Evolutionary conservation across 2,888 invertebrate species (phyloP), one percentile per base, ranked within the genome.

Genomic region (Deroplatys truncata): DNA sequence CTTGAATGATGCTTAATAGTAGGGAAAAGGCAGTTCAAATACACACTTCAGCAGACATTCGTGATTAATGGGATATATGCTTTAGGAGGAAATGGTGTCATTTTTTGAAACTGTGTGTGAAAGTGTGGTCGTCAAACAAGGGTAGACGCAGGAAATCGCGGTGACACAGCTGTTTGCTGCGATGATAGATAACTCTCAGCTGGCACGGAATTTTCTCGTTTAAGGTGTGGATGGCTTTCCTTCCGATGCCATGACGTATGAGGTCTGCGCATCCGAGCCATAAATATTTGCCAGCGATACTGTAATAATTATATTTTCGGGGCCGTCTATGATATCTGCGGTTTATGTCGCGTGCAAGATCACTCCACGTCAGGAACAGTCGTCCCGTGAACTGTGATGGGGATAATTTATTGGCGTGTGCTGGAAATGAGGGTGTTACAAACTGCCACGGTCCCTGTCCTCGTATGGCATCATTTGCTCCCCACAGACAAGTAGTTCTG

Each of bases 241-340:
- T 72, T 72, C 56, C 56, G 56, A 72, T 72, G 56, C 56, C 56
- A 72, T 72, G 56, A 72, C 56, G 25, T 16, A 16, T 49, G n/a
- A 9, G 83, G 87, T 82, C 35, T 2, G 28, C n/a, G 31, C 82
- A 28, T 87, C 83, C 87, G 28, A 35, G 87, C n/a, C 20, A 87
- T 83, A 87, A 87, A 87, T 82, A 82, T 82, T 87, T 83, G 87
- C 72, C 82, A 72, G 72, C 29, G 29, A 31, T 83, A 87, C 35
- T 83, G 83, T 87, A 83, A 87, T 87, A 83, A 85, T 86, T 86
- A 87, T 87, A 87, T 87, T 87, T 87, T 87, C 43, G 35, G 83
- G 83, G 8, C 82, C 82, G 82, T 87, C 28, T 25, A 35, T 13
- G 83, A 87, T 28, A 49, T 86, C 7, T 86, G 86, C 86, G 72